A percentile compares a stretch with the other conserved stretches of the same genome.
Conservation (phyloP, 2,888 invertebrate species). For the Nomada ruficornis region DNA sequence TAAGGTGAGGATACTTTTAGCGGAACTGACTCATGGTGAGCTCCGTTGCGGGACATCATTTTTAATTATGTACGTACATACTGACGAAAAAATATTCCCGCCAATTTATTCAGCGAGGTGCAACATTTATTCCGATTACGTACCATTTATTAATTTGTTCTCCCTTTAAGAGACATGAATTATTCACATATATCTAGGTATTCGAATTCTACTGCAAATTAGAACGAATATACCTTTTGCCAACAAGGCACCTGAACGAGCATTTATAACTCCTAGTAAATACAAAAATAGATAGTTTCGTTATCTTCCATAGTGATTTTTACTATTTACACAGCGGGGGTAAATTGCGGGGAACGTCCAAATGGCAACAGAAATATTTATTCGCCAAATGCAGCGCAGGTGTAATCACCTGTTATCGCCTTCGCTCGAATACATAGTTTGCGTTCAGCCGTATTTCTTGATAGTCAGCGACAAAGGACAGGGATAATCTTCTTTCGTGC, state of each 20-base stretch:
- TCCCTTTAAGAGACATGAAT: no score
- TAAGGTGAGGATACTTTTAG: not conserved
- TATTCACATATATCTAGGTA: no score
- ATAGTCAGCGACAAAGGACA: slow-evolving; percentile 34
- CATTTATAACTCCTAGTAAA: no score
- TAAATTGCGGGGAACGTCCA: not conserved
- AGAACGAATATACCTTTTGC: no score
- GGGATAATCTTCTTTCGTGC: slow-evolving; percentile 45
- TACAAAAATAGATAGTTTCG: no score
- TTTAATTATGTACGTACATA: not conserved
- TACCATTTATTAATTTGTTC: no score
- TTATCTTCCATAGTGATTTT: not conserved
- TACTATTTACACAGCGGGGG: not conserved
- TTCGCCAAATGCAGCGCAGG: not conserved
- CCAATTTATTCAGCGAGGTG: no score
- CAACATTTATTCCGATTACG: no score
- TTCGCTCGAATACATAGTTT: not conserved
- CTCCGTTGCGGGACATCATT: not conserved
- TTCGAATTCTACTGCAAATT: no score
- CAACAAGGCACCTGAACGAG: no score
- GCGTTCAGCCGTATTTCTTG: slow-evolving; percentile 25
- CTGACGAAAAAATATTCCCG: no score
- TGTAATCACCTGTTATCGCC: slow-evolving; percentile 46
- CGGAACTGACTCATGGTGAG: not conserved
- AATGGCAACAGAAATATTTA: slow-evolving; percentile 27